Conservation (phyloP, 2,797 vertebrate species). For the Zalophus californianus region DNA sequence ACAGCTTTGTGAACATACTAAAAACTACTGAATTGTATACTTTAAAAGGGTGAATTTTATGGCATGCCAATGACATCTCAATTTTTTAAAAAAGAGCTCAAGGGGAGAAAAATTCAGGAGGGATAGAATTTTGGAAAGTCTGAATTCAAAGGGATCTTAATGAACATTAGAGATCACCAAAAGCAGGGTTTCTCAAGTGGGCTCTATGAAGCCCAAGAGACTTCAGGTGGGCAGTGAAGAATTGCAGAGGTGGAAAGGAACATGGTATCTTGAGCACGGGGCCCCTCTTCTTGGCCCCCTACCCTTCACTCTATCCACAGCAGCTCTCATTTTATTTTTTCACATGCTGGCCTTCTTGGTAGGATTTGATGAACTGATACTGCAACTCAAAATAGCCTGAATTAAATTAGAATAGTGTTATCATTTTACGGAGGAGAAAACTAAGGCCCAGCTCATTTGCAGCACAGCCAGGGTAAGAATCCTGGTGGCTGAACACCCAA, state of each 20-base stretch:
- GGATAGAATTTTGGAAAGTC: neutral
- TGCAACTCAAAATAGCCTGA: neutral
- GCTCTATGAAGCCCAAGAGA: neutral
- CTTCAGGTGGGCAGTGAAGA: neutral
- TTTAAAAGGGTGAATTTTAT: neutral
- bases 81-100: neutral
- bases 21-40: neutral
- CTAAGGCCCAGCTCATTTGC: neutral
- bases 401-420: neutral
- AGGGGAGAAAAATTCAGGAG: neutral
- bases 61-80: neutral
- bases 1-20: neutral
- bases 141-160: neutral
- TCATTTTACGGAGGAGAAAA: conserved; percentile 71
- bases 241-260: neutral
- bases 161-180: neutral
- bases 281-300: neutral
- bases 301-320: neutral
- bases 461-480: neutral
- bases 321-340: conserved; percentile 1
- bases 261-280: neutral
- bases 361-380: neutral
- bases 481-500: neutral
- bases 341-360: neutral
- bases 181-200: neutral